Base-by-base conservation (phyloP, 2,888 invertebrate genomes). In the Diarsia rubi region DNA sequence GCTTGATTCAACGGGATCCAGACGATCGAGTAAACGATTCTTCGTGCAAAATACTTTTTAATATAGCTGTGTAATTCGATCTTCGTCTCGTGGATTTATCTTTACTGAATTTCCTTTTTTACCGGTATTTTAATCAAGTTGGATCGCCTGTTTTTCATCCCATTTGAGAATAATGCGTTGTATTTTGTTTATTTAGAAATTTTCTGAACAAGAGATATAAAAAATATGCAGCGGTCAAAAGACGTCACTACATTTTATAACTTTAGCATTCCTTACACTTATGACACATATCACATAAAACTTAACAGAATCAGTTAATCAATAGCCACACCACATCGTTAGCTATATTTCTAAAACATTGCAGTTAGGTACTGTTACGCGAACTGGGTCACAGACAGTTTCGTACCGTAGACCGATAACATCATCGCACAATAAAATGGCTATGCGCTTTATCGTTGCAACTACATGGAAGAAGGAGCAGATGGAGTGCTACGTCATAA, bases 321-420 rank as follows among this genome's bases (percentile, higher is more conserved):
- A 83, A 73, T 78, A 37, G 37, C 76, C 68, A 72, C 71, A 69
- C 70, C 54, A 77, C 67, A 81, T 81, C 67, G 78, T 70, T 74
- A 76, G 81, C 44, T 78, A 81, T 84, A 83, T 85, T 83, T 85
- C 82, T 82, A 68, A 87, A 85, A 87, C 75, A 85, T 84, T 81
- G 82, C 84, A 86, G 81, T 83, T 86, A 83, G 79, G 37, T 86
- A 86, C 85, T 82, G 86, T 84, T 87, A 88, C 80, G 73, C 72
- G 78, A 89, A 88, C 84, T 89, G 73, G 90, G 88, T 85, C 85
- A 78, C 75, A 86, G 78, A 85, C 81, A 73, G 84, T 85, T 88
- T 84, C 85, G 78, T 84, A 88, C 85, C 86, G 88, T 85, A 83
- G 81, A 83, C 79, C 78, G 88, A 89, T 90, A 90, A 84, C 79